A percentile compares a stretch with the other conserved stretches of the same genome.
phyloP scores from a whole-genome alignment of 2,888 invertebrate species.

The Hydraecia micacea region DNA sequence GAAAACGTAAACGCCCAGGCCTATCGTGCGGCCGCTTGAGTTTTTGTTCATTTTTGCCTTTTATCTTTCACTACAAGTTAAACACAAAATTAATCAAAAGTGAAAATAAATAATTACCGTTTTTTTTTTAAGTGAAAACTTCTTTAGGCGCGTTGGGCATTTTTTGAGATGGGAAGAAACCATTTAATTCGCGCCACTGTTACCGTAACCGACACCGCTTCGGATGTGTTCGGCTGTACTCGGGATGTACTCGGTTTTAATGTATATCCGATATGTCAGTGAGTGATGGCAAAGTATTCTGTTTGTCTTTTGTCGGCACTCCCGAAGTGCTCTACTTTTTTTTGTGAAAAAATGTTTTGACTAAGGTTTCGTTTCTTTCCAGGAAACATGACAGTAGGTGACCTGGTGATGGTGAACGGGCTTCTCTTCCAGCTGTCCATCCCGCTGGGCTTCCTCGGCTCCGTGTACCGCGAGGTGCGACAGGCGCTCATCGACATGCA shows the following conservation, averaged over 20 bases:
- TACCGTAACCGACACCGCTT: too few species aligned
- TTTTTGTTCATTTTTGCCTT: not conserved
- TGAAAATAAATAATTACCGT: not conserved
- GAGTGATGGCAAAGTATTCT: too few species aligned
- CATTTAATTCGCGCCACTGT: too few species aligned
- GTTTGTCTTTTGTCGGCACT: too few species aligned
- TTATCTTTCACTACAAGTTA: not conserved
- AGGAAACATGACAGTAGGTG: conserved; percentile 99
- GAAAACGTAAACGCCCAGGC: not conserved
- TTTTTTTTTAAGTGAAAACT: too few species aligned
- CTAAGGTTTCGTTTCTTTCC: rapidly evolving
- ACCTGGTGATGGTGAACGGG: conserved; percentile 99
- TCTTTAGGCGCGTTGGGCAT: too few species aligned
- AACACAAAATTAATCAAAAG: not conserved
- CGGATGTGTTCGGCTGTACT: too few species aligned
- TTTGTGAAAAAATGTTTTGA: not conserved
- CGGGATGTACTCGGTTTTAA: too few species aligned
- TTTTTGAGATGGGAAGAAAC: too few species aligned
- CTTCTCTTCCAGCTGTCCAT: conserved; percentile 99
- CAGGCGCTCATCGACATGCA: conserved; percentile 99
- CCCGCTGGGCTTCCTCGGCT: conserved; percentile 99
- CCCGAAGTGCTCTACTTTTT: too few species aligned
- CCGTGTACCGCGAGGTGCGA: conserved; percentile 98
- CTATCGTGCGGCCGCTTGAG: not conserved
- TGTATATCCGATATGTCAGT: too few species aligned